phyloP scores from a whole-genome alignment of 2,797 vertebrate genomes.

The Gallinago solitaria region DNA sequence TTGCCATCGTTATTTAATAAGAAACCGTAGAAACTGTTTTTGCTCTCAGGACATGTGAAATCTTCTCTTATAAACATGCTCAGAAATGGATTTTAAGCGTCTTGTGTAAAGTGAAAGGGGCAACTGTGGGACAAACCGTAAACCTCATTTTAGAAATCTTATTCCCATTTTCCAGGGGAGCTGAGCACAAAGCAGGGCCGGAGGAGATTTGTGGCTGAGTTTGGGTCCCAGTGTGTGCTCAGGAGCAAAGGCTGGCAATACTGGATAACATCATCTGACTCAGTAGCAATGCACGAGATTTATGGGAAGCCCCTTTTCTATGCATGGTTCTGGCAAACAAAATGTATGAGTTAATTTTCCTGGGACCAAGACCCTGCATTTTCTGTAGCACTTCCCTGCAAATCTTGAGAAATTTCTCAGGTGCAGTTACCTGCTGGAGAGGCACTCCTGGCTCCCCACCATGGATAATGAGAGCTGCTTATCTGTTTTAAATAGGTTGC shows the following conservation, averaged over 20 bases:
- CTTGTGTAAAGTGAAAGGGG: background rate
- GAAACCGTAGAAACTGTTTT: background rate
- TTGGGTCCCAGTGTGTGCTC: background rate
- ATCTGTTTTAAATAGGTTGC: background rate
- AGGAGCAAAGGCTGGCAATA: background rate
- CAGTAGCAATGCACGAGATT: background rate
- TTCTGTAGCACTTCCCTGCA: background rate
- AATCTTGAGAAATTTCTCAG: background rate
- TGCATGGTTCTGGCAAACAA: background rate
- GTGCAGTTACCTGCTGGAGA: background rate
- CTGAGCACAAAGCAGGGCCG: rapidly evolving
- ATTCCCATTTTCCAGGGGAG: background rate
- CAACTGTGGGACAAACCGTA: background rate
- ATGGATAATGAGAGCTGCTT: background rate
- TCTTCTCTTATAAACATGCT: background rate
- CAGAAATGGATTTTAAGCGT: background rate
- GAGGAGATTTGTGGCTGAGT: background rate
- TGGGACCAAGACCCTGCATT: background rate
- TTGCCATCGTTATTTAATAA: background rate
- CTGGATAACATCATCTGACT: background rate
- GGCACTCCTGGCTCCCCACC: background rate
- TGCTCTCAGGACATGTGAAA: background rate
- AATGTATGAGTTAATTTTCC: background rate
- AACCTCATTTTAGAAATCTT: background rate
- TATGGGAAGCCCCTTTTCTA: background rate